phyloP scores from a whole-genome alignment of 2,797 vertebrate species.

The Trematomus bernacchii region DNA sequence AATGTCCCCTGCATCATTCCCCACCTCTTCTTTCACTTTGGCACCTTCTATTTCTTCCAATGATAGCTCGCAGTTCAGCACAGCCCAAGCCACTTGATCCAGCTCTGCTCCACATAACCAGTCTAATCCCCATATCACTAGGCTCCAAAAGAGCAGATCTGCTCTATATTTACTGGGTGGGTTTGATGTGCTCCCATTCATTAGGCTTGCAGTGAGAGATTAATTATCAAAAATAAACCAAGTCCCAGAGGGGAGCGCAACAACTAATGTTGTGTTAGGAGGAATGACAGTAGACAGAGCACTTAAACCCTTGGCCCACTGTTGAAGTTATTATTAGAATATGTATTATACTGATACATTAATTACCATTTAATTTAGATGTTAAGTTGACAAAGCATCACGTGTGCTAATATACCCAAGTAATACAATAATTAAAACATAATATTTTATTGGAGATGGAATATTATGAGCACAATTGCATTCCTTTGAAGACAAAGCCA shows the following conservation, averaged over 20 bases:
- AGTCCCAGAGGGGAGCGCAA: slow-evolving; percentile 66
- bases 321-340: slow-evolving; percentile 56
- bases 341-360: slow-evolving; percentile 45
- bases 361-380: slow-evolving; percentile 33
- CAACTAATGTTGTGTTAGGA: slow-evolving; percentile 70
- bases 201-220: slow-evolving; percentile 79
- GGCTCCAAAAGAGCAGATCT: slow-evolving; percentile 84
- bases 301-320: slow-evolving; percentile 43
- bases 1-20: slow-evolving; percentile 78
- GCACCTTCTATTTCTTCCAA: slow-evolving; percentile 79
- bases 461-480: slow-evolving; percentile 6
- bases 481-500: slow-evolving; percentile 59
- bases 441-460: slow-evolving; percentile 22
- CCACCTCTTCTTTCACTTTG: slow-evolving; percentile 79
- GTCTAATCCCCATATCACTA: slow-evolving; percentile 84
- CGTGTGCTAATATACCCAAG: slow-evolving; percentile 17
- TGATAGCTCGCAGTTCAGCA: slow-evolving; percentile 74
- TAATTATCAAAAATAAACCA: slow-evolving; percentile 84
- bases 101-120: slow-evolving; percentile 85
- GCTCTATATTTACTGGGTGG: slow-evolving; percentile 85
- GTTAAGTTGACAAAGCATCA: slow-evolving; percentile 48
- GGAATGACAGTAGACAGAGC: slow-evolving; percentile 60
- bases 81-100: slow-evolving; percentile 81
- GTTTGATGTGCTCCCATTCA: slow-evolving; percentile 84
- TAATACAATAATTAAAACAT: slow-evolving; percentile 22